Evolutionary conservation across 2,888 invertebrate species (phyloP).

Genomic region (Gastracanthus pulcherrimus): DNA sequence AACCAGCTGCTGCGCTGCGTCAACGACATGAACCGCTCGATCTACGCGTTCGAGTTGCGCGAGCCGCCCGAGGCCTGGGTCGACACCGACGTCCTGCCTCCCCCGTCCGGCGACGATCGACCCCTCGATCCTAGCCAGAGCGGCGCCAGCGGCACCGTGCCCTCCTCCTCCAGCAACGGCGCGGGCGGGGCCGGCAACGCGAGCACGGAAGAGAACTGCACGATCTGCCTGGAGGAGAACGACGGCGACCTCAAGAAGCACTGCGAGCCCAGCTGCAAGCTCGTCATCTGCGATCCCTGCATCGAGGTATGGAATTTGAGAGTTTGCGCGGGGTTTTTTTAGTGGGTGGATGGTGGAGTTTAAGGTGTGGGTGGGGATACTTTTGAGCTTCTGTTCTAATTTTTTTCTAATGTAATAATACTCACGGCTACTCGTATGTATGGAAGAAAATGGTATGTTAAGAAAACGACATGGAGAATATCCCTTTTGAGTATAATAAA

Average conservation of each 20-base stretch:
- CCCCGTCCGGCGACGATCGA: slow-evolving; percentile 59
- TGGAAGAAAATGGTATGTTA: too few species aligned
- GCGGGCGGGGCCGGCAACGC: background rate
- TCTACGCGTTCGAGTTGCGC: slow-evolving; percentile 78
- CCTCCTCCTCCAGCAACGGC: background rate
- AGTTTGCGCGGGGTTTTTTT: background rate
- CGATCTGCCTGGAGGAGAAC: slow-evolving; percentile 82
- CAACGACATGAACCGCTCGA: slow-evolving; percentile 78
- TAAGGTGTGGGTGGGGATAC: too few species aligned
- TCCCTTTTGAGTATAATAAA: too few species aligned
- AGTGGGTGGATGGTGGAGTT: too few species aligned
- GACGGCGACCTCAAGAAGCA: slow-evolving; percentile 80
- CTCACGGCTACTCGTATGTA: too few species aligned
- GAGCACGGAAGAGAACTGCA: slow-evolving; percentile 74
- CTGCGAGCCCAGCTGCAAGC: slow-evolving; percentile 79
- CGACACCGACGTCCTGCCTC: slow-evolving; percentile 66
- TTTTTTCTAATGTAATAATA: too few species aligned
- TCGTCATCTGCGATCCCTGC: slow-evolving; percentile 80
- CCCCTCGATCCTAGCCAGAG: slow-evolving; percentile 26
- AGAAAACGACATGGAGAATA: too few species aligned
- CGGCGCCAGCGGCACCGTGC: background rate
- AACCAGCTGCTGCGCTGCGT: slow-evolving; percentile 79
- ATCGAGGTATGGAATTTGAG: slow-evolving; percentile 78
- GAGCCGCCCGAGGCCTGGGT: slow-evolving; percentile 73
- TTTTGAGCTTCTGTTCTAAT: too few species aligned